Evolutionary conservation across 2,797 vertebrate species (phyloP), one percentile per base, ranked within the genome.

Genomic region (Rhinoraja longicauda): DNA sequence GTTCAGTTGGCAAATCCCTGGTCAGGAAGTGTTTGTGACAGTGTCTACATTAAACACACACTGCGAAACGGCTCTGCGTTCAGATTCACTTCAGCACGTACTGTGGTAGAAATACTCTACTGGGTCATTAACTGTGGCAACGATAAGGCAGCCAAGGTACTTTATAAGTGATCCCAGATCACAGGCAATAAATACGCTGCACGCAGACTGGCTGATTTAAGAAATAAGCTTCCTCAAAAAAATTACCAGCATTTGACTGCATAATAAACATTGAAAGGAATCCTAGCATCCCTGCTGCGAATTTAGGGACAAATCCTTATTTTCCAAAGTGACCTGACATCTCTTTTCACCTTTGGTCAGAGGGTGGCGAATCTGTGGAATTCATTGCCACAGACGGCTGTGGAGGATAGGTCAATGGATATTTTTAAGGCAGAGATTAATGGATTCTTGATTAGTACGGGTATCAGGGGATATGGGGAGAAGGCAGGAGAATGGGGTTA

Each of bases 161-260:
- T 96, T 95, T 96, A 95, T 95, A 95, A 96, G 94, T 95, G 95
- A 96, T 96, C 96, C 95, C 95, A 93, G 95, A 96, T 96, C 95
- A 96, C 96, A 72, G 93, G 92, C 93, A 94, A 93, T 93, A 91
- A 94, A 95, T 94, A 94, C 93, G 93, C 81, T 86, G 93, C 84
- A 88, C 10, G 95, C 95, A 95, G 95, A 94, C 94, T 93, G 94
- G 76, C 77, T 70, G 70, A 84, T 45, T 91, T 93, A 53, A n/a
- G 90, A 90, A 90, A 78, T 92, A 57, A 93, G 86, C 84, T 73
- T 39, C 36, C 70, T 93, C 8, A 78, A 81, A 75, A 39, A 93
- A 93, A 92, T 45, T 59, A 53, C 92, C 79, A 91, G 93, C n/a
- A n/a, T 4, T 57, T 88, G n/a, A 88, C 24, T 57, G 70, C 5